phyloP scores from a whole-genome alignment of 2,888 invertebrate genomes.

The Andrena flavipes region DNA sequence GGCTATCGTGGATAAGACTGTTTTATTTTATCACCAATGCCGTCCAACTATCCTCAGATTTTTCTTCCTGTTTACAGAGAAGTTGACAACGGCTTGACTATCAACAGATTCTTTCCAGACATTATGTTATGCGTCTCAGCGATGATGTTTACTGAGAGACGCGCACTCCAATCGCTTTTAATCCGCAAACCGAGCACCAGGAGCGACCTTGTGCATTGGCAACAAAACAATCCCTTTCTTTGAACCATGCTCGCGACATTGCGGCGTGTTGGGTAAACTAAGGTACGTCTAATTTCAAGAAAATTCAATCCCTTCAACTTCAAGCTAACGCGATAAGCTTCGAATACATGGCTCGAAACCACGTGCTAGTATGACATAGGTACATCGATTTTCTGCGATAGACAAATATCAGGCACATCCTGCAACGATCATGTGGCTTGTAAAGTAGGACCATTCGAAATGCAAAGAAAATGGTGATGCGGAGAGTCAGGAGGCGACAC shows the following conservation, averaged over 20 bases:
- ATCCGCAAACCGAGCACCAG: not conserved
- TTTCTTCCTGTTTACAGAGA: slow-evolving; percentile 57
- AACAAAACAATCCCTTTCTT: not conserved
- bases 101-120: slow-evolving; percentile 34
- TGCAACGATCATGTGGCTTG: no score
- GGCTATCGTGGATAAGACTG: slow-evolving; percentile 63
- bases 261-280: not conserved
- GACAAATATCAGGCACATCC: not conserved
- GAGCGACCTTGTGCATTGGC: not conserved
- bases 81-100: not conserved
- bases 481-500: not conserved
- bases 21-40: slow-evolving; percentile 62
- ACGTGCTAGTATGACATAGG: no score
- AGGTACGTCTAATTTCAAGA: not conserved
- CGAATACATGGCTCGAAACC: no score
- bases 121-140: not conserved
- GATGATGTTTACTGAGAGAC: not conserved
- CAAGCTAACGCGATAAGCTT: not conserved
- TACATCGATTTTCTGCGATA: no score
- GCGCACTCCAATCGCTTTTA: not conserved
- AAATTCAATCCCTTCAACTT: not conserved
- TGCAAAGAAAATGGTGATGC: slow-evolving; percentile 26
- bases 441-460: slow-evolving; percentile 1
- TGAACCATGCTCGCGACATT: not conserved
- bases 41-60: slow-evolving; percentile 47